Evolutionary conservation across 2,797 vertebrate genomes (phyloP).

Genomic region (Discoglossus pictus): DNA sequence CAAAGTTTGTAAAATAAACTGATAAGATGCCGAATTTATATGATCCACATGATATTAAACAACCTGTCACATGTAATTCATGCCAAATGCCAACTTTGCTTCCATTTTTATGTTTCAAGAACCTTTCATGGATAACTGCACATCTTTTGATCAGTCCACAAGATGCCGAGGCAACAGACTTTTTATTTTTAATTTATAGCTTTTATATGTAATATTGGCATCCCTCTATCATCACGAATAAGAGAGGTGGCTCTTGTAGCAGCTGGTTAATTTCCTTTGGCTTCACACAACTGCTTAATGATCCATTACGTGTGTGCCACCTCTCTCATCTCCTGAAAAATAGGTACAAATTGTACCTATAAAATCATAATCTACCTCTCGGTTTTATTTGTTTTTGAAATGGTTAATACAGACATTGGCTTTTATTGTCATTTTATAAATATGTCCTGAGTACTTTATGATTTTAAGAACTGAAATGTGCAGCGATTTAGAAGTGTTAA

Average conservation of each 20-base stretch:
- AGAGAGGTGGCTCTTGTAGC: constrained; percentile 76
- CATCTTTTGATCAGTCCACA: constrained; percentile 59
- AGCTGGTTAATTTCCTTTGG: constrained; percentile 82
- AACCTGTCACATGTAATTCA: too few relatives aligned
- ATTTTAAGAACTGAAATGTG: constrained; percentile 58
- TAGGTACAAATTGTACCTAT: constrained; percentile 80
- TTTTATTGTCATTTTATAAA: constrained; percentile 58
- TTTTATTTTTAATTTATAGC: constrained; percentile 62
- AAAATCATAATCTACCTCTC: constrained; percentile 76
- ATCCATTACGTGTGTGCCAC: constrained; percentile 78
- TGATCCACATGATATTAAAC: too few relatives aligned
- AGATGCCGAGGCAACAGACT: constrained; percentile 54
- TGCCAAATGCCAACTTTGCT: constrained; percentile 38
- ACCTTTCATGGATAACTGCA: constrained; percentile 54
- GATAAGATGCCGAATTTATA: too few relatives aligned
- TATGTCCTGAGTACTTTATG: constrained; percentile 25
- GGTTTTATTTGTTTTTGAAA: constrained; percentile 73
- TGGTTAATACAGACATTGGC: constrained; percentile 62
- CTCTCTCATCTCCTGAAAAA: constrained; percentile 80
- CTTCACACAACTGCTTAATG: constrained; percentile 82
- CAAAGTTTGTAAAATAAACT: too few relatives aligned
- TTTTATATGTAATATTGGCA: constrained; percentile 64
- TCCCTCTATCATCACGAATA: constrained; percentile 54
- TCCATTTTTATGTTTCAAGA: constrained; percentile 48
- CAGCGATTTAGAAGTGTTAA: constrained; percentile 61